Conservation (phyloP, 1,140 invertebrate species). For the Ganaspis sp. region DNA sequence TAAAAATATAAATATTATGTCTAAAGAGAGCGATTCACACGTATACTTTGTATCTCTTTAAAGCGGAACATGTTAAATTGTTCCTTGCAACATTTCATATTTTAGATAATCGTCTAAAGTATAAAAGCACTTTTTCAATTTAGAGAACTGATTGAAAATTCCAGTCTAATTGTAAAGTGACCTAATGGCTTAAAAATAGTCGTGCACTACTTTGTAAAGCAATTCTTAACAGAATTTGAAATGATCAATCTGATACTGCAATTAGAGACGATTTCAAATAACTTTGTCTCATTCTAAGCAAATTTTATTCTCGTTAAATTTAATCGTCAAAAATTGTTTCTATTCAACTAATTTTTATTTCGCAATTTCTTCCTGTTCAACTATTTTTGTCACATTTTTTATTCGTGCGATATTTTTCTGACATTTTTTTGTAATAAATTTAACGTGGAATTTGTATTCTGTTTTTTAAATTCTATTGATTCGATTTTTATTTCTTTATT, state of each 20-base stretch:
- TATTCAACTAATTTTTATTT: neutral
- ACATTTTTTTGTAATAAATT: no score
- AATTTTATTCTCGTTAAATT: neutral
- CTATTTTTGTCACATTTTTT: neutral
- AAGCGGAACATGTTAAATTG: neutral
- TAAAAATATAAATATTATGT: slow-evolving; percentile 13
- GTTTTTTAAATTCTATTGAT: no score
- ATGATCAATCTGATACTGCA: slow-evolving; percentile 23
- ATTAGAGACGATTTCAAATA: slow-evolving; percentile 16
- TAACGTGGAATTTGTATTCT: no score
- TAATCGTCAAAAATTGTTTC: neutral
- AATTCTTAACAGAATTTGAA: neutral
- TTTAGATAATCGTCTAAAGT: neutral
- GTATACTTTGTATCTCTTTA: neutral
- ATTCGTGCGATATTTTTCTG: no score
- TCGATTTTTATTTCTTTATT: no score
- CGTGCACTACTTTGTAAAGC: neutral
- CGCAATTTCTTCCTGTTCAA: neutral
- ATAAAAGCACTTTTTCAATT: slow-evolving; percentile 22
- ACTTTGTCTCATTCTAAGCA: neutral
- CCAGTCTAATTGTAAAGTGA: slow-evolving; percentile 15
- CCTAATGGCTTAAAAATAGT: neutral
- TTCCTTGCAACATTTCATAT: neutral
- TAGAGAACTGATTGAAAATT: slow-evolving; percentile 9
- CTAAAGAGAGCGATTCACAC: neutral